Percentiles rank a stretch among this genome's conserved stretches.
phyloP scores from a whole-genome alignment of 2,888 invertebrate species.

The Volucella inanis region DNA sequence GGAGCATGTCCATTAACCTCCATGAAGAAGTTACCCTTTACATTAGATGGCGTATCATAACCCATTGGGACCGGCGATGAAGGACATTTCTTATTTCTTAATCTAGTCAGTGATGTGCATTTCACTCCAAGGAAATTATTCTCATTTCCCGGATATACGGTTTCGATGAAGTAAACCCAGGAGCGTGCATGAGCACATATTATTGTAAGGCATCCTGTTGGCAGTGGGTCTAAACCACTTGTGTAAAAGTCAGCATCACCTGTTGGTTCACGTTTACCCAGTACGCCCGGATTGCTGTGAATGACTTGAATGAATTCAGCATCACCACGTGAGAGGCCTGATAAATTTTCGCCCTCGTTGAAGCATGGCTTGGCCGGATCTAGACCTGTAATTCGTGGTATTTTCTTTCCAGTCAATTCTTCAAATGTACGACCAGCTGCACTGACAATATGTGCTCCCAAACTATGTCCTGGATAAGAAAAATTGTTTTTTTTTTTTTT shows the following conservation, averaged over 20 bases:
- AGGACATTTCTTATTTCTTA: constrained; percentile 78
- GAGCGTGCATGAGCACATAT: constrained; percentile 80
- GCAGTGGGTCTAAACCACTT: constrained; percentile 79
- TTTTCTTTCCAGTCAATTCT: constrained; percentile 77
- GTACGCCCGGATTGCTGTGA: constrained; percentile 80
- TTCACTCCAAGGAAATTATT: constrained; percentile 77
- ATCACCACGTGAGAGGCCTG: constrained; percentile 79
- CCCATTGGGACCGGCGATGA: constrained; percentile 80
- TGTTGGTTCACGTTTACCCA: constrained; percentile 79
- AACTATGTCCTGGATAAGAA: constrained; percentile 79
- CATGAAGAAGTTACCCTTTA: constrained; percentile 82
- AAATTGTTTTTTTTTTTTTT: neutral
- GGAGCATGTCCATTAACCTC: constrained; percentile 78
- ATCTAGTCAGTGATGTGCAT: constrained; percentile 77
- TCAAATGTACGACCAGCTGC: constrained; percentile 79
- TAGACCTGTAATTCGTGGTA: constrained; percentile 81
- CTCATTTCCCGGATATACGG: constrained; percentile 79
- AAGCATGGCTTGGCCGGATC: constrained; percentile 82
- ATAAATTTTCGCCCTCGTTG: constrained; percentile 78
- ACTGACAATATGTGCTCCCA: constrained; percentile 82
- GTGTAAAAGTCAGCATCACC: constrained; percentile 82
- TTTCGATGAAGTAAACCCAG: constrained; percentile 80
- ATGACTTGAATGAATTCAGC: constrained; percentile 81
- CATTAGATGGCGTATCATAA: constrained; percentile 76
- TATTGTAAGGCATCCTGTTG: constrained; percentile 78